Percentiles rank a stretch among this genome's conserved stretches.
These are phyloP conservation scores for Brachycybe producta DNA, from an alignment of 2,888 invertebrate species.

Conservation along the genomic window DNA sequence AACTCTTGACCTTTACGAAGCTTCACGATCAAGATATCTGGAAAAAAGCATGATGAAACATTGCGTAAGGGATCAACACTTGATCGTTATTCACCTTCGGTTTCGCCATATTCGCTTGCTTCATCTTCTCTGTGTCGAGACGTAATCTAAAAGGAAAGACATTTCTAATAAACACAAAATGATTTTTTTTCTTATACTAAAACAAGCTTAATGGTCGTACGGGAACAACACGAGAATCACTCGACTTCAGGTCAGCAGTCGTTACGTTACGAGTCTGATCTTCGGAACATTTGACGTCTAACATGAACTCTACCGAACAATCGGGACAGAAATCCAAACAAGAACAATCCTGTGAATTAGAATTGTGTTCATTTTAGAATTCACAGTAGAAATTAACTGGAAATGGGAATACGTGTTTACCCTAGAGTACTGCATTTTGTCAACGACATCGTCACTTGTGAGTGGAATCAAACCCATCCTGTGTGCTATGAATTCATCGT, in stretches of 20 bases:
- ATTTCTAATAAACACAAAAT: background rate
- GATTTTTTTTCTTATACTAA: background rate
- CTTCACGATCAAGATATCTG: conserved; percentile 56
- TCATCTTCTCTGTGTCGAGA: conserved; percentile 85
- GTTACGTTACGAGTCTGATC: conserved; percentile 92
- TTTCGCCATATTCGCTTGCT: conserved; percentile 83
- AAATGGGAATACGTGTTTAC: conserved; percentile 31
- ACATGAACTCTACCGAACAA: conserved; percentile 93
- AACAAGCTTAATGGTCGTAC: conserved; percentile 33
- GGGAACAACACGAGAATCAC: conserved; percentile 79
- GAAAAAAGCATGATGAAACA: conserved; percentile 17
- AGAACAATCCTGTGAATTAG: conserved; percentile 93
- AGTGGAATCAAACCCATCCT: conserved; percentile 90
- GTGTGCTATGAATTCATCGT: conserved; percentile 97
- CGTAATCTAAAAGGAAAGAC: conserved; percentile 43
- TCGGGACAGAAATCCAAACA: conserved; percentile 95
- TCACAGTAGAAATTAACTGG: background rate
- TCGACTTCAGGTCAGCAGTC: conserved; percentile 86
- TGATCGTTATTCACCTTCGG: conserved; percentile 54
- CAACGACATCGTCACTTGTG: conserved; percentile 92
- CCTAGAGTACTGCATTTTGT: conserved; percentile 80
- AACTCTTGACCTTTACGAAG: conserved; percentile 76
- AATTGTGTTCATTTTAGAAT: conserved; percentile 31
- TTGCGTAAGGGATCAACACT: conserved; percentile 1
- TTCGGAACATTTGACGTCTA: conserved; percentile 89